Evolutionary conservation across 2,888 invertebrate species (phyloP).

Genomic region (Loripinus fragilis): DNA sequence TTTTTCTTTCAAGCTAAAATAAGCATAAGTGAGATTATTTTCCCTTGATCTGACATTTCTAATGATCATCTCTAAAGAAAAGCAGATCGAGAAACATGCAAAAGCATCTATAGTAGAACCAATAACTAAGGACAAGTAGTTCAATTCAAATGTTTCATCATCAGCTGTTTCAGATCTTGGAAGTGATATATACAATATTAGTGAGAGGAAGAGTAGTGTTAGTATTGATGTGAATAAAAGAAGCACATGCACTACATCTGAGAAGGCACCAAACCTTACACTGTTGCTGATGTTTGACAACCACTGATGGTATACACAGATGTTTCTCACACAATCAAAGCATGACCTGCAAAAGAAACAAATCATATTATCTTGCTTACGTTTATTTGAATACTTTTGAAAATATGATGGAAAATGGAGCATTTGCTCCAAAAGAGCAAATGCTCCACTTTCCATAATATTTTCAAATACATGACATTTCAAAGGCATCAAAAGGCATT

Average conservation of each 20-base stretch:
- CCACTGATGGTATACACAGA: constrained; percentile 50
- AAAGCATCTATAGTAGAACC: constrained; percentile 9
- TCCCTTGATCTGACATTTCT: constrained; percentile 41
- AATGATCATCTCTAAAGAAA: constrained; percentile 40
- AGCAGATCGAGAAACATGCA: constrained; percentile 11
- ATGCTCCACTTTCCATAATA: no score
- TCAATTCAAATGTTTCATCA: constrained; percentile 20
- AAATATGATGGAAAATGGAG: no score
- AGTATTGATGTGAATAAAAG: constrained; percentile 39
- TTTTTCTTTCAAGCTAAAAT: constrained; percentile 31
- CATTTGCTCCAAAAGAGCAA: no score
- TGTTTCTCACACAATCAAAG: not conserved
- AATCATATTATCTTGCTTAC: no score
- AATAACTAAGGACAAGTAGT: constrained; percentile 20
- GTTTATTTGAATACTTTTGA: no score
- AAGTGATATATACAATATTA: constrained; percentile 21
- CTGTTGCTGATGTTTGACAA: constrained; percentile 41
- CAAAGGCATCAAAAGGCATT: no score
- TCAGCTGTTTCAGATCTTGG: constrained; percentile 1
- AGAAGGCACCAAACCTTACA: constrained; percentile 52
- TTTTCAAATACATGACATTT: no score
- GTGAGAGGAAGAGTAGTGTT: constrained; percentile 28
- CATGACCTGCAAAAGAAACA: not conserved
- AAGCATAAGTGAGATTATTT: constrained; percentile 43
- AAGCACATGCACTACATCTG: constrained; percentile 42